Evolutionary conservation across 2,888 invertebrate genomes (phyloP).

Genomic region (Diarsia dahlii): DNA sequence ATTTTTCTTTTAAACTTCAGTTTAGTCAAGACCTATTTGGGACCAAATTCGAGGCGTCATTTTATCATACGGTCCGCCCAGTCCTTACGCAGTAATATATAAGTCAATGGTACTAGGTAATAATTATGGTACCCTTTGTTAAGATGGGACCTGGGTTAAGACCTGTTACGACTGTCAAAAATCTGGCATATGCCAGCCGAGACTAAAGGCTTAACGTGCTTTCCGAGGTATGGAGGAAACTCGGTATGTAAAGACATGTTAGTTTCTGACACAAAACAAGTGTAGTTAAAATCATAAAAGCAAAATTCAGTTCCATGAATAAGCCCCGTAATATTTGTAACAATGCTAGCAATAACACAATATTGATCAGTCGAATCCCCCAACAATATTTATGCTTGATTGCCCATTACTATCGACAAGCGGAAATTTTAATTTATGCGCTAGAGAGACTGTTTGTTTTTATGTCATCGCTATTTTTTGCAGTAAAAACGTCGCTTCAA

Average conservation of each 20-base stretch:
- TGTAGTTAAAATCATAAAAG: constrained; percentile 5
- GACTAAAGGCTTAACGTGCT: too few species aligned
- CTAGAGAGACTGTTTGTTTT: constrained; percentile 88
- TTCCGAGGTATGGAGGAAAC: too few species aligned
- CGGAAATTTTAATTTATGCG: constrained; percentile 90
- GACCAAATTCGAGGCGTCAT: too few species aligned
- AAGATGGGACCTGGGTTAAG: too few species aligned
- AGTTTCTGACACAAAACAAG: background rate
- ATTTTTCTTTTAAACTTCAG: too few species aligned
- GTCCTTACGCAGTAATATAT: too few species aligned
- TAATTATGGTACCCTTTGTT: too few species aligned
- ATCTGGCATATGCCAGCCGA: too few species aligned
- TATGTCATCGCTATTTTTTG: constrained; percentile 84
- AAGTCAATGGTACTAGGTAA: too few species aligned
- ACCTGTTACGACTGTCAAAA: too few species aligned
- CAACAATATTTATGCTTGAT: constrained; percentile 86
- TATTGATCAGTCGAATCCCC: constrained; percentile 81
- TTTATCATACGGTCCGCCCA: too few species aligned
- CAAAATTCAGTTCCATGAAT: constrained; percentile 42
- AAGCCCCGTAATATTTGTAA: constrained; percentile 58
- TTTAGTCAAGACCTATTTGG: too few species aligned
- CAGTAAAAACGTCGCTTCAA: constrained; percentile 79
- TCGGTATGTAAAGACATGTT: background rate
- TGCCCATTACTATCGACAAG: constrained; percentile 83
- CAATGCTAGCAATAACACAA: constrained; percentile 69